These are phyloP conservation scores for Torymus texanus DNA, from an alignment of 2,888 invertebrate species.

Conservation along the genomic window DNA sequence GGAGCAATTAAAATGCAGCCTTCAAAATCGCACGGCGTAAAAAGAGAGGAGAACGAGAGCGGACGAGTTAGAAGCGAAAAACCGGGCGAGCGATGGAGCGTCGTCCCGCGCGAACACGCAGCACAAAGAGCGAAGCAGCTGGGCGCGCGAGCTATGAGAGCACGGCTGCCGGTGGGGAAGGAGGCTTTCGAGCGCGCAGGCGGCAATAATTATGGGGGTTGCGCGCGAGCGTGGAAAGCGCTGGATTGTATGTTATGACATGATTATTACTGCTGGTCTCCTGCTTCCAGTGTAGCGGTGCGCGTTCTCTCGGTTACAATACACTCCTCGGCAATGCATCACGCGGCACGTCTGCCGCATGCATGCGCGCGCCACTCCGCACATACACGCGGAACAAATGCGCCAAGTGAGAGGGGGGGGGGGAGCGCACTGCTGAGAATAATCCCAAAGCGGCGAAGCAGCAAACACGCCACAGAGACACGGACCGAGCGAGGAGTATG, in stretches of 20 bases:
- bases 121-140: background rate
- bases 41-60: background rate
- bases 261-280: slow-evolving; percentile 60
- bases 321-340: slow-evolving; percentile 70
- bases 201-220: slow-evolving; percentile 64
- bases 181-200: slow-evolving; percentile 39
- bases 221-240: slow-evolving; percentile 57
- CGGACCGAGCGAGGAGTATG: background rate
- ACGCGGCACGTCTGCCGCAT: slow-evolving; percentile 69
- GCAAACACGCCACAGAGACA: slow-evolving; percentile 44
- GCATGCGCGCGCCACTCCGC: slow-evolving; percentile 53
- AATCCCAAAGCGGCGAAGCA: slow-evolving; percentile 57
- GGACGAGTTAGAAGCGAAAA: slow-evolving; percentile 32
- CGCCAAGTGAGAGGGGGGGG: slow-evolving; percentile 48
- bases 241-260: slow-evolving; percentile 68
- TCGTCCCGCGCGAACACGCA: slow-evolving; percentile 42
- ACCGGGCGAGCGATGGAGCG: slow-evolving; percentile 44
- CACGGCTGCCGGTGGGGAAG: background rate
- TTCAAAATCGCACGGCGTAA: slow-evolving; percentile 1
- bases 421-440: slow-evolving; percentile 55
- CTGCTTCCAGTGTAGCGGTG: slow-evolving; percentile 59
- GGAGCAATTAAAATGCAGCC: slow-evolving; percentile 26
- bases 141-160: slow-evolving; percentile 12
- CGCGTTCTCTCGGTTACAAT: slow-evolving; percentile 64
- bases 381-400: slow-evolving; percentile 15